Evolutionary conservation across 2,113 vertebrate species (phyloP).

Genomic region (Salminus brasiliensis): DNA sequence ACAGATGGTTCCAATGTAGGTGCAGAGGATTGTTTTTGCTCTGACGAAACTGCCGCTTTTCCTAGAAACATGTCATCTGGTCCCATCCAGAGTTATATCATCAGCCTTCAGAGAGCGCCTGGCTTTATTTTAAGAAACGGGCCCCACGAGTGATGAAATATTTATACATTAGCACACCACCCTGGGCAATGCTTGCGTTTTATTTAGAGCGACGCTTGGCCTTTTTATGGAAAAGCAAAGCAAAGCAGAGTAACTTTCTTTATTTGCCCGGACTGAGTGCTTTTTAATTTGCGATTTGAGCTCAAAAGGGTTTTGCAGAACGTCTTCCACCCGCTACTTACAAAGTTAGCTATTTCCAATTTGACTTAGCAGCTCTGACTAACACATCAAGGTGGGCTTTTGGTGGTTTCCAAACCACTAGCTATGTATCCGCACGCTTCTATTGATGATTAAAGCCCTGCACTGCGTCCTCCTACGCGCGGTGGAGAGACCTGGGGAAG

Average conservation of each 20-base stretch:
- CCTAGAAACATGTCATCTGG: constrained; percentile 61
- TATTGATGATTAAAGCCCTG: constrained; percentile 29
- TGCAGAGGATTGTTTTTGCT: constrained; percentile 50
- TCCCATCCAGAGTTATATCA: constrained; percentile 53
- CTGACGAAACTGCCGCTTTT: constrained; percentile 47
- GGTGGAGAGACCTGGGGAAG: background rate
- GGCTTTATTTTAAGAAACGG: constrained; percentile 49
- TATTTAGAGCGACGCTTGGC: background rate
- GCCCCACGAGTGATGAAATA: constrained; percentile 11
- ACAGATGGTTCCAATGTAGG: constrained; percentile 74
- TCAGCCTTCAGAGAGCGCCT: constrained; percentile 52
- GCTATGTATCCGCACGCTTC: background rate
- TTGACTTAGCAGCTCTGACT: background rate
- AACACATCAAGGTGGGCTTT: constrained; percentile 11
- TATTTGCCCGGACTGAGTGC: background rate
- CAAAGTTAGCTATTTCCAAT: background rate
- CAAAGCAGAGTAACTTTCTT: background rate
- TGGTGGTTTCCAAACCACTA: background rate
- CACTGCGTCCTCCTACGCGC: background rate
- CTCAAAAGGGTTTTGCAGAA: background rate
- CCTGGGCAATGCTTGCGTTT: background rate
- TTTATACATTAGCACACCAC: constrained; percentile 8
- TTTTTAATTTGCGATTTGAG: too few species aligned
- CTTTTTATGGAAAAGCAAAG: background rate
- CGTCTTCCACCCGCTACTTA: background rate